These are phyloP conservation scores for Nibea albiflora DNA, from an alignment of 2,113 vertebrate species.

Conservation along the genomic window DNA sequence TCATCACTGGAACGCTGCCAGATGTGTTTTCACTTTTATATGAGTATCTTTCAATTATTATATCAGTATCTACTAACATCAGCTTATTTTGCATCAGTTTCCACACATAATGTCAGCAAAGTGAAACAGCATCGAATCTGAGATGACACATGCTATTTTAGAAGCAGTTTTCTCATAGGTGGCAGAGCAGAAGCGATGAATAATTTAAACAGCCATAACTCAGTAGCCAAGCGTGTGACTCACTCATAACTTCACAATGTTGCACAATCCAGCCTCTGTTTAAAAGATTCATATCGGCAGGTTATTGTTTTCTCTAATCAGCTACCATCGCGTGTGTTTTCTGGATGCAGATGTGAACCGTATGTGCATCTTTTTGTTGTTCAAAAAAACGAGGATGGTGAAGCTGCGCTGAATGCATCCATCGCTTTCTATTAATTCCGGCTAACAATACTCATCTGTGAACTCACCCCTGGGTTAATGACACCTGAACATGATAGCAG, in stretches of 20 bases:
- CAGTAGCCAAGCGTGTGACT: neutral
- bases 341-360: too few species aligned
- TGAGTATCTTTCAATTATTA: neutral
- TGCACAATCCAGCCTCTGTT: neutral
- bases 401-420: neutral
- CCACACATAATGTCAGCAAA: neutral
- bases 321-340: too few species aligned
- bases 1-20: neutral
- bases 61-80: neutral
- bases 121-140: too few species aligned
- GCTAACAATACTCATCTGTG: neutral
- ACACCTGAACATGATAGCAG: constrained; percentile 96
- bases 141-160: too few species aligned
- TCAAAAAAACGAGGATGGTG: neutral
- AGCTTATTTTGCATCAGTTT: neutral
- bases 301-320: neutral
- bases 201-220: neutral
- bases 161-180: too few species aligned
- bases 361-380: too few species aligned
- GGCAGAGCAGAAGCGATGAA: neutral
- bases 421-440: neutral
- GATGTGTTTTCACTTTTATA: neutral
- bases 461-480: constrained; percentile 94
- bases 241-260: neutral
- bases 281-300: neutral